Conservation (phyloP, 2,113 vertebrate species). For the Oenanthe oenanthe region DNA sequence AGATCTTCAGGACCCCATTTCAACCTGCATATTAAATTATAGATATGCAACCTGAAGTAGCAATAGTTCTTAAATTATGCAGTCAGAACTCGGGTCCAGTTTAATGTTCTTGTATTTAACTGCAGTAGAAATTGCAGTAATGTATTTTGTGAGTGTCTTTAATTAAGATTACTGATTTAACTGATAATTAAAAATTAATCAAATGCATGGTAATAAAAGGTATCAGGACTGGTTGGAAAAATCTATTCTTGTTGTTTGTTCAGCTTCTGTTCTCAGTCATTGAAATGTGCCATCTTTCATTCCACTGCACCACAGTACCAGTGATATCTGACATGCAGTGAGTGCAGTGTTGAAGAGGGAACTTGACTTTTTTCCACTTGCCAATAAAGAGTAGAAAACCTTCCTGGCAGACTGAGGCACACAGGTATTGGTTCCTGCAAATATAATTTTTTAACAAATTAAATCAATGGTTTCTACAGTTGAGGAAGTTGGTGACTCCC, state of each 20-base stretch:
- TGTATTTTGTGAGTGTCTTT: not conserved
- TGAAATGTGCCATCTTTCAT: not conserved
- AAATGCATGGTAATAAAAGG: not conserved
- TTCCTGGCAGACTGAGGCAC: not conserved
- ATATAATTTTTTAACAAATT: not conserved
- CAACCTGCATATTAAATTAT: not conserved
- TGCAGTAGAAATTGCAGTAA: not conserved
- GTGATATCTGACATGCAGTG: not conserved
- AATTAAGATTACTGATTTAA: not conserved
- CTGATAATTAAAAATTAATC: not conserved
- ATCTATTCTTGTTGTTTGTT: not conserved
- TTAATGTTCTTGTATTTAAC: not conserved
- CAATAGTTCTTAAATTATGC: not conserved
- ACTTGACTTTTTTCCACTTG: not conserved
- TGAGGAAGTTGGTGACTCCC: not conserved
- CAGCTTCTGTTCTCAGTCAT: not conserved
- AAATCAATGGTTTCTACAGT: not conserved
- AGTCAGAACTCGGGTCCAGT: not conserved
- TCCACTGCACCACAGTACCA: not conserved
- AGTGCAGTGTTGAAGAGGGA: not conserved
- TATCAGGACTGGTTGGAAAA: not conserved
- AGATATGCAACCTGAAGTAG: not conserved
- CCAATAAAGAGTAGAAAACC: not conserved
- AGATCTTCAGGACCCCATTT: not conserved
- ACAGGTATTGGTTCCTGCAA: not conserved